These are phyloP conservation scores for Mechanitis mazaeus DNA, from an alignment of 2,888 invertebrate genomes.

Conservation along the genomic window DNA sequence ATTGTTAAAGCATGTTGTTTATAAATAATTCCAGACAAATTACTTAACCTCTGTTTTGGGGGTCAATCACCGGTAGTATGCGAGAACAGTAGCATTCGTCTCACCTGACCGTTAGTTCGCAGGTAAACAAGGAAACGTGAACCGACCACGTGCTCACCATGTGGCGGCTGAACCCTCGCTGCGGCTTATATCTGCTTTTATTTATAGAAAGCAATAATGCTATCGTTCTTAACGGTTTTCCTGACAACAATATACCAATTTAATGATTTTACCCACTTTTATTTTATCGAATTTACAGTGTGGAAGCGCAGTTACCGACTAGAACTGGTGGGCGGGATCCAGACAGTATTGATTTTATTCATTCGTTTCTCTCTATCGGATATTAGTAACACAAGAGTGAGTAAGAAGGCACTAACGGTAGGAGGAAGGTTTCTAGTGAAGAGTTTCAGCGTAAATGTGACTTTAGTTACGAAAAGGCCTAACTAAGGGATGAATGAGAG, in stretches of 20 bases:
- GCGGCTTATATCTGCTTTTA: not conserved
- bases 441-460: slow-evolving; percentile 67
- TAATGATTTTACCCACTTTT: slow-evolving; percentile 72
- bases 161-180: slow-evolving; percentile 36
- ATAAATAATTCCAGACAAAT: slow-evolving; percentile 15
- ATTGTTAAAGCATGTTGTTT: slow-evolving; percentile 14
- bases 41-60: slow-evolving; percentile 17
- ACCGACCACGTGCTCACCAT: slow-evolving; percentile 66
- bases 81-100: slow-evolving; percentile 42
- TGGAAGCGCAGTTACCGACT: slow-evolving; percentile 73
- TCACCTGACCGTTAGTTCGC: slow-evolving; percentile 68
- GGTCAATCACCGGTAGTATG: slow-evolving; percentile 33
- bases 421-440: slow-evolving; percentile 64
- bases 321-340: slow-evolving; percentile 70
- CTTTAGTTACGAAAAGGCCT: slow-evolving; percentile 52
- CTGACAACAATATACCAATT: slow-evolving; percentile 53
- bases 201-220: not conserved
- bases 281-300: slow-evolving; percentile 73
- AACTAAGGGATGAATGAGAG: slow-evolving; percentile 73
- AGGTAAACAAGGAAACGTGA: slow-evolving; percentile 76
- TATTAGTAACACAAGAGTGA: slow-evolving; percentile 44
- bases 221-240: slow-evolving; percentile 28
- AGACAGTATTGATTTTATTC: slow-evolving; percentile 75
- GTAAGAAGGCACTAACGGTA: slow-evolving; percentile 49
- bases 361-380: slow-evolving; percentile 52